Base-by-base conservation (phyloP, 2,797 vertebrate genomes). In the Poeciliopsis presidionis region DNA sequence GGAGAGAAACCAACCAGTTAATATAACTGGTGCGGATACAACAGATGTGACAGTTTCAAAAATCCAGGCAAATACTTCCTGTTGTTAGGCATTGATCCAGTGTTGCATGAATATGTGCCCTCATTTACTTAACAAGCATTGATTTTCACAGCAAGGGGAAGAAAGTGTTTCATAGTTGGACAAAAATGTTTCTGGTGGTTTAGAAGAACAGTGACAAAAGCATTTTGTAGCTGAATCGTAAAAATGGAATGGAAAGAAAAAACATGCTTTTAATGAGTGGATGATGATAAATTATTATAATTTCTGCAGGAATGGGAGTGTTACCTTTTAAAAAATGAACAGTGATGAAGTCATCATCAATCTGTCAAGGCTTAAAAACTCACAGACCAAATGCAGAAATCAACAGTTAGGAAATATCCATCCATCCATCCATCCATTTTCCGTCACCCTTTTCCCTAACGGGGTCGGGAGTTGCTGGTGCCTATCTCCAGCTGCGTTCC, bases 81-180 rank as follows among this genome's bases (percentile, higher is more conserved):
- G 13, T 28, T 70, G 28, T 28, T n/a, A n/a, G 20, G 65, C 1
- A 70, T 70, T 70, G 67, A 70, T 46, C 43, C 13, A 28, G 25
- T 45, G 25, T 45, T 45, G 41, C 41, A 45, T 70, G 67, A 70
- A 70, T 14, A n/a, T 12, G 25, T 7, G 41, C 16, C 25, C 39
- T 70, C 41, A 16, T 70, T 70, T 70, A 70, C 6, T 28, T n/a
- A 70, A 70, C 22, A 67, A 67, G 20, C 16, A 67, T 67, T 53
- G 22, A 70, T 45, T 70, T 45, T 70, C 41, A 70, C 67, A 70
- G 67, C 67, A 28, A 16, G 6, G 28, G 67, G 25, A 14, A 46
- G 2, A 14, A 46, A 46, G 11, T 41, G 41, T 45, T 70, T 70
- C 25, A 70, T 13, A 16, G 41, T 9, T n/a, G 67, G 25, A 70